These are phyloP conservation scores for Hippopotamyrus pictus DNA, from an alignment of 2,797 vertebrate species.

Conservation along the genomic window DNA sequence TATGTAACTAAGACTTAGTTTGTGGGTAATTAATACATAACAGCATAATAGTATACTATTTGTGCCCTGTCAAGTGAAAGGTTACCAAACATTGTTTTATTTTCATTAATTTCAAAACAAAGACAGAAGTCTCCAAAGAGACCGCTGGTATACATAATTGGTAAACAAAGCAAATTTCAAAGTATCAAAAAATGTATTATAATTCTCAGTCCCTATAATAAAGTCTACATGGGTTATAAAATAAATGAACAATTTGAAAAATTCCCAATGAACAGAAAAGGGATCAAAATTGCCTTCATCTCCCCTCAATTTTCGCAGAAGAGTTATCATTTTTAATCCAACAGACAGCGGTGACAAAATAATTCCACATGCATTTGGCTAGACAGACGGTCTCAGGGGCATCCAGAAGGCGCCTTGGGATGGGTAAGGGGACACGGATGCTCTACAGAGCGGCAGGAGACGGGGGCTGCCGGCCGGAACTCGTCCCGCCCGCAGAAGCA, in stretches of 20 bases:
- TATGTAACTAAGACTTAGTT: background rate
- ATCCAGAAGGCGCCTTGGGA: slow-evolving; percentile 12
- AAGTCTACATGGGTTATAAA: background rate
- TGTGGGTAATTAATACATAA: background rate
- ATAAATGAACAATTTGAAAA: background rate
- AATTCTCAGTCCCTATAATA: background rate
- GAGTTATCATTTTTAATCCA: background rate
- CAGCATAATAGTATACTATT: background rate
- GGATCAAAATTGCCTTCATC: background rate
- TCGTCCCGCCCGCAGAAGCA: slow-evolving; percentile 55
- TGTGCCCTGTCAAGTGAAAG: background rate
- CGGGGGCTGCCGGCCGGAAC: slow-evolving; percentile 54
- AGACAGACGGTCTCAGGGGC: background rate
- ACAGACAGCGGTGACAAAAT: background rate
- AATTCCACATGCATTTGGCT: background rate
- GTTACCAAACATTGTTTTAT: background rate
- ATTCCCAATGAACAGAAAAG: background rate
- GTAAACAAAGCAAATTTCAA: background rate
- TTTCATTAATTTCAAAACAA: background rate
- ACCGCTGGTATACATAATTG: background rate
- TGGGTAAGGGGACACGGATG: slow-evolving; percentile 32
- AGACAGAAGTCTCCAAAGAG: background rate
- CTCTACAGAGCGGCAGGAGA: slow-evolving; percentile 46
- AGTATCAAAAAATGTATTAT: background rate
- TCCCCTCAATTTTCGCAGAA: background rate